Base-by-base conservation (phyloP, 2,888 invertebrate genomes). In the Ormia ochracea region DNA sequence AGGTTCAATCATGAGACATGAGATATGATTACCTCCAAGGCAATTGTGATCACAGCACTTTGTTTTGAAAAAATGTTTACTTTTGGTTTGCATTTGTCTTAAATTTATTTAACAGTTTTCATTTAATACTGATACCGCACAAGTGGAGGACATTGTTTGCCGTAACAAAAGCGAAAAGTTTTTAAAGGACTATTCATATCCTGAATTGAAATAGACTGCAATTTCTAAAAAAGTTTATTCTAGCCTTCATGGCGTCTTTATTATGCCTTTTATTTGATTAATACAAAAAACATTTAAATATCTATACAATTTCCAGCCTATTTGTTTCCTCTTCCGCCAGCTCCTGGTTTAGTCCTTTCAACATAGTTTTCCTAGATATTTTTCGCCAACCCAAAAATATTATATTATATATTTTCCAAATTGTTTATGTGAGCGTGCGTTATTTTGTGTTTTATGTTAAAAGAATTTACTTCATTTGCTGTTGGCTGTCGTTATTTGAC, bases 391-490 rank as follows among this genome's bases (percentile, higher is more conserved):
- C n/a, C 19, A 58, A 75, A 38, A 75, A 58, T 65, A 65, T 56
- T 61, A 41, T 58, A 48, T 31, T 52, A 3, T 61, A 0, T 6
- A n/a, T 38, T 59, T 48, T 21, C 4, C 58, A n/a, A 38, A 23
- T 7, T 48, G 38, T 59, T 36, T 21, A 7, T 21, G 19, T 54
- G 10, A 33, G 33, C 23, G 19, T 58, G 41, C 10, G 23, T 31
- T 36, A 21, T 68, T 68, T 66, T 66, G 17, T 31, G 23, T 50
- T 72, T 26, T 43, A 19, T 61, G 33, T 36, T 50, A 33, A 59
- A 68, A 43, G 43, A 52, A 59, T 66, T 66, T 75, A 66, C 43
- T 75, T 41, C 59, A 52, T 75, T 56, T 48, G 45, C 63, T 54
- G 36, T 45, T 38, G 45, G 58, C 38, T 56, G 43, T 59, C 41